phyloP scores from a whole-genome alignment of 2,113 vertebrate genomes.

The Parus major region DNA sequence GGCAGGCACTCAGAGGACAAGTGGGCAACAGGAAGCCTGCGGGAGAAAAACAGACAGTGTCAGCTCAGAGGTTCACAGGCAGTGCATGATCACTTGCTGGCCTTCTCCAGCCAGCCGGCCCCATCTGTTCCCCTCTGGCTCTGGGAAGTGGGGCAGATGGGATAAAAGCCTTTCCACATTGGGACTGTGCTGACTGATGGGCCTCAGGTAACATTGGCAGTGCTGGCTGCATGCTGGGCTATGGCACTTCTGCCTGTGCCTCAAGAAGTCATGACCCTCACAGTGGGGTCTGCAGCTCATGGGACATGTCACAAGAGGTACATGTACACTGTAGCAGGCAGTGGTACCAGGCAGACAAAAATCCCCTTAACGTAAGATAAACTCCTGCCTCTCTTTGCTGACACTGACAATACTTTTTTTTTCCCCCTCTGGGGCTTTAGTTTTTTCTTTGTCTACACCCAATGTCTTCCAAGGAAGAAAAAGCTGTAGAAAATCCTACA shows the following conservation, averaged over 20 bases:
- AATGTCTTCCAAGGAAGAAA: not conserved
- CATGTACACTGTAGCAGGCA: not conserved
- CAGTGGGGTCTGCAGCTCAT: not conserved
- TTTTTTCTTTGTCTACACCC: not conserved
- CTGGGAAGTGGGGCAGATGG: not conserved
- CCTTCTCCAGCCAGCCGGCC: not conserved
- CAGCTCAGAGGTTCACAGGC: not conserved
- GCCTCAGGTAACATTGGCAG: not conserved
- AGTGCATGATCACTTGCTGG: not conserved
- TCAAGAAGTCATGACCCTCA: not conserved
- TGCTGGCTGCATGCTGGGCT: not conserved
- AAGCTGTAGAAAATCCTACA: fast-evolving
- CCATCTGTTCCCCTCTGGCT: fast-evolving
- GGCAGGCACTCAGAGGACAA: not conserved
- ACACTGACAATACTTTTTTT: not conserved
- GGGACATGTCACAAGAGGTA: not conserved
- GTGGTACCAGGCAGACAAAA: not conserved
- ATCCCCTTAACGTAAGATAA: not conserved
- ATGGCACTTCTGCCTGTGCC: not conserved
- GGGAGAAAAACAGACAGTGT: not conserved
- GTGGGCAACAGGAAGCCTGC: not conserved
- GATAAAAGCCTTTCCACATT: not conserved
- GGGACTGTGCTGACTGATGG: not conserved
- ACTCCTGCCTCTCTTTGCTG: not conserved
- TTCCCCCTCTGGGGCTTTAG: not conserved